Conservation (phyloP, 2,888 invertebrate genomes). For the Dinocampus coccinellae region DNA sequence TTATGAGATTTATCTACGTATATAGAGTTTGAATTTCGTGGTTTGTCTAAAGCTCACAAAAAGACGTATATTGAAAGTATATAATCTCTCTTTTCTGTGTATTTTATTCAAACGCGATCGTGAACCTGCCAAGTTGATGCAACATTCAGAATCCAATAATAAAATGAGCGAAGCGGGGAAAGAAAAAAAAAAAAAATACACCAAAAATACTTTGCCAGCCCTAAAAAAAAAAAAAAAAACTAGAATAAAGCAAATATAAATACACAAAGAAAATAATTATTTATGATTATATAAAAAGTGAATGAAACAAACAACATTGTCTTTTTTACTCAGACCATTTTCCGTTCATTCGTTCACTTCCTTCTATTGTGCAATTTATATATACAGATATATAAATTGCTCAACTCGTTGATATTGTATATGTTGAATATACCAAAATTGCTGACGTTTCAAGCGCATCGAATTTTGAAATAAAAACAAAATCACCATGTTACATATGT, state of each 20-base stretch:
- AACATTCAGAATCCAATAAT: not conserved
- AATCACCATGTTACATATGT: not conserved
- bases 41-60: conserved; percentile 3
- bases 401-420: not conserved
- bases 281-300: conserved; percentile 11
- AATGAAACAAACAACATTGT: not conserved
- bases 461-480: not conserved
- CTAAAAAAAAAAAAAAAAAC: not conserved
- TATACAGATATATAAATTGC: not conserved
- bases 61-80: conserved; percentile 39
- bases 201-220: not conserved
- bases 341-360: not conserved
- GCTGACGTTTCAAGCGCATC: not conserved
- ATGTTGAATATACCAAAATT: not conserved
- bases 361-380: not conserved
- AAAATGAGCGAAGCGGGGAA: not conserved
- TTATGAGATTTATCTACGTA: not conserved
- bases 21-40: not conserved
- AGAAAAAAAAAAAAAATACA: not conserved
- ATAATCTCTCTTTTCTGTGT: conserved; percentile 33
- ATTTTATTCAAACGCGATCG: conserved; percentile 26
- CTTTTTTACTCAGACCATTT: not conserved
- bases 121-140: conserved; percentile 7
- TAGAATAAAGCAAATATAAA: not conserved
- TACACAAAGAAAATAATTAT: not conserved